A percentile compares a stretch with the other conserved stretches of the same genome.
Conservation (phyloP, 1,140 invertebrate species). For the Papilio aristodemus region DNA sequence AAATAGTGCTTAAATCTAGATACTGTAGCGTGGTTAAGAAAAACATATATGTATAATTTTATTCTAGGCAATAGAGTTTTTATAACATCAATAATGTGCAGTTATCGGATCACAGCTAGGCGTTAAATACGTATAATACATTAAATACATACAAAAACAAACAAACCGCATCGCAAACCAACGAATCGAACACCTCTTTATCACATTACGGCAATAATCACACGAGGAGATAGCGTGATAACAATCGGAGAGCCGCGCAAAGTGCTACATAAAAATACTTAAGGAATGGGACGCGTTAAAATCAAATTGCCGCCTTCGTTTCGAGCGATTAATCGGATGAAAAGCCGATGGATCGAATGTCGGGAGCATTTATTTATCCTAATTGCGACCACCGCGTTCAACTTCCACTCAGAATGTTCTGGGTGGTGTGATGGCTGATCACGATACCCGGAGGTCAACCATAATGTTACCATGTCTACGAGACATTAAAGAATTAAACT, state of each 20-base stretch:
- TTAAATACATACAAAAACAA: constrained; percentile 32
- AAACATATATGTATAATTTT: too few species aligned
- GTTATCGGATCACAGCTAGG: constrained; percentile 6
- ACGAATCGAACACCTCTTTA: constrained; percentile 29
- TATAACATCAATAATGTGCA: constrained; percentile 16
- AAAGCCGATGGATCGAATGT: constrained; percentile 65
- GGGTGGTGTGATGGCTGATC: constrained; percentile 61
- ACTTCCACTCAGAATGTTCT: constrained; percentile 58
- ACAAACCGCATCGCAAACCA: constrained; percentile 31
- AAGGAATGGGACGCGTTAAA: constrained; percentile 66
- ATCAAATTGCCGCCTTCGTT: constrained; percentile 68
- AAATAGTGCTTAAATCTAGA: too few species aligned
- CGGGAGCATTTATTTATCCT: constrained; percentile 73
- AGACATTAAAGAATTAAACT: constrained; percentile 1
- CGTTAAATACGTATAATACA: constrained; percentile 28
- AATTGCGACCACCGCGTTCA: constrained; percentile 74
- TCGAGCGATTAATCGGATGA: constrained; percentile 71
- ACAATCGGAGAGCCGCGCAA: constrained; percentile 55
- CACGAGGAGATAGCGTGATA: constrained; percentile 50
- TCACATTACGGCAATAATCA: constrained; percentile 27
- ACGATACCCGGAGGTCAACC: constrained; percentile 45
- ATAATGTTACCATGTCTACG: constrained; percentile 24
- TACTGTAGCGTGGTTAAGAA: too few species aligned
- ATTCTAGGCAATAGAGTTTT: constrained; percentile 1
- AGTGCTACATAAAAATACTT: constrained; percentile 65